A percentile compares a stretch with the other conserved stretches of the same genome.
Evolutionary conservation across 2,888 invertebrate genomes (phyloP).

Genomic region (Harpalus rufipes): DNA sequence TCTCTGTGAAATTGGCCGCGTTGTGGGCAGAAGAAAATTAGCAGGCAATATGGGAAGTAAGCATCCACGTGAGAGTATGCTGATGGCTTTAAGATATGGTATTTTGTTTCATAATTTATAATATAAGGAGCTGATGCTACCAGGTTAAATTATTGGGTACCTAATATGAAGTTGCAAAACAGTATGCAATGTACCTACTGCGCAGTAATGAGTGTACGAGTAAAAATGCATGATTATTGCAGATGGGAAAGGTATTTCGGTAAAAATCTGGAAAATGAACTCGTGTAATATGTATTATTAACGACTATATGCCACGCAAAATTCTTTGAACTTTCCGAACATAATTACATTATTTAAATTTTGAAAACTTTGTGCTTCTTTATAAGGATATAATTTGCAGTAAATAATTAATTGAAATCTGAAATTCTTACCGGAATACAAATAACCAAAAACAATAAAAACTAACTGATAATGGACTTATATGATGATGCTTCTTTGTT

Average conservation of each 20-base stretch:
- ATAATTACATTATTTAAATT: slow-evolving; percentile 2
- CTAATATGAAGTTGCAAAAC: slow-evolving; percentile 34
- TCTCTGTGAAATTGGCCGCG: slow-evolving; percentile 40
- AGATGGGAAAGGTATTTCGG: neutral
- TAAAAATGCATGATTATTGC: neutral
- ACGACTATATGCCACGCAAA: neutral
- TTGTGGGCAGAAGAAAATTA: slow-evolving; percentile 41
- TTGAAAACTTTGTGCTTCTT: neutral
- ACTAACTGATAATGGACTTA: too few species aligned
- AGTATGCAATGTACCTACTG: slow-evolving; percentile 7
- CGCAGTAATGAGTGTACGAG: slow-evolving; percentile 2
- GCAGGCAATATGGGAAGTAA: slow-evolving; percentile 46
- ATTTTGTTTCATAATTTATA: slow-evolving; percentile 46
- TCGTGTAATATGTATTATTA: neutral
- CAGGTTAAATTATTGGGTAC: slow-evolving; percentile 25
- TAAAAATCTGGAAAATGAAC: neutral
- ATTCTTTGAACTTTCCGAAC: neutral
- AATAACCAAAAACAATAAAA: too few species aligned
- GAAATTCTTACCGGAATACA: neutral
- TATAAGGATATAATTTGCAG: neutral
- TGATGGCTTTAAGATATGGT: slow-evolving; percentile 29
- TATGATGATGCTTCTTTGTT: too few species aligned
- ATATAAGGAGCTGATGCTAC: slow-evolving; percentile 37
- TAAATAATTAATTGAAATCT: neutral
- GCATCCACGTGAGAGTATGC: slow-evolving; percentile 24